Evolutionary conservation across 2,113 vertebrate genomes (phyloP).

Genomic region (Colistium nudipinnis): DNA sequence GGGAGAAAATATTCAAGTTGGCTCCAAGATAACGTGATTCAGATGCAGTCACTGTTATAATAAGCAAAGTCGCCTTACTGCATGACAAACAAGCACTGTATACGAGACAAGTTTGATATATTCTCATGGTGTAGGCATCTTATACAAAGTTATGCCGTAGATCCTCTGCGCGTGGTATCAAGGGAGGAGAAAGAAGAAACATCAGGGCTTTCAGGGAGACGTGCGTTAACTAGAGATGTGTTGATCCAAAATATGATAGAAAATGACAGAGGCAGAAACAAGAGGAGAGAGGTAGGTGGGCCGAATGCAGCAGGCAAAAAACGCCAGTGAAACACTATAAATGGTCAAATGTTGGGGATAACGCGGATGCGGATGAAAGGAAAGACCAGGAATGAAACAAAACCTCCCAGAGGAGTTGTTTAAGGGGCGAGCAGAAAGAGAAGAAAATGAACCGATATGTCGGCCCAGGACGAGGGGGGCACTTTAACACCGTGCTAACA

Average conservation of each 20-base stretch:
- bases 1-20: not conserved
- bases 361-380: conserved; percentile 33
- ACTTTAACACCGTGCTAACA: conserved; percentile 63
- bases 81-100: not conserved
- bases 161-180: not conserved
- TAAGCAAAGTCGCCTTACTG: not conserved
- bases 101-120: not conserved
- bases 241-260: conserved; percentile 32
- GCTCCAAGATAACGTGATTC: not conserved
- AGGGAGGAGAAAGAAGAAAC: not conserved
- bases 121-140: not conserved
- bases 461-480: conserved; percentile 28
- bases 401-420: conserved; percentile 42
- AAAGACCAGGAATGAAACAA: conserved; percentile 46
- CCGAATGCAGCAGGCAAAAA: conserved; percentile 12
- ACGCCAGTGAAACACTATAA: conserved; percentile 29
- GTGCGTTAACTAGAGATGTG: conserved; percentile 25
- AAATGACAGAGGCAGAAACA: not conserved
- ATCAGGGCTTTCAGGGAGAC: conserved; percentile 15
- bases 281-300: conserved; percentile 16
- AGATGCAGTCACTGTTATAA: not conserved
- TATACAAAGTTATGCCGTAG: not conserved
- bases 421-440: conserved; percentile 16
- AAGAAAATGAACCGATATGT: conserved; percentile 52
- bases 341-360: conserved; percentile 12